Conservation (phyloP, 2,113 vertebrate genomes). For the Cercopithecus mona region DNA sequence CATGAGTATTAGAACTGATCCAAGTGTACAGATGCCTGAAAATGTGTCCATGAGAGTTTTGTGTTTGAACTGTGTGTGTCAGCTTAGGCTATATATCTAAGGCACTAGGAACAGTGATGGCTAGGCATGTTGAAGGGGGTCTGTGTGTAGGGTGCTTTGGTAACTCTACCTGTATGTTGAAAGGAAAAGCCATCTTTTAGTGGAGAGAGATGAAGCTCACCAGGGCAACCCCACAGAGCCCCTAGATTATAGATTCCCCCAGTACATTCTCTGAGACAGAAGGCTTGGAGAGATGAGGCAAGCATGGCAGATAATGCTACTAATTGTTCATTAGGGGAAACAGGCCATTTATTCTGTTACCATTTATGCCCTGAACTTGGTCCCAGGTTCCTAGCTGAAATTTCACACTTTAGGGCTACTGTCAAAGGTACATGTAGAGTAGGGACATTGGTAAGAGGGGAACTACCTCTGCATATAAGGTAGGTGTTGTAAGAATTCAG, state of each 20-base stretch:
- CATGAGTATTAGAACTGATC: neutral
- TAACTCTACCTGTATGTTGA: neutral
- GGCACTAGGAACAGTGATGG: neutral
- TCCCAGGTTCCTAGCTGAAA: constrained; percentile 58
- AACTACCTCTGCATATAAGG: neutral
- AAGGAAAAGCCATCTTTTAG: neutral
- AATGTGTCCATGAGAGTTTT: neutral
- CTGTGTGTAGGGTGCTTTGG: neutral
- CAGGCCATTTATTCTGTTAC: constrained; percentile 63
- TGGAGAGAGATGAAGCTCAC: neutral
- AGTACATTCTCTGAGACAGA: neutral
- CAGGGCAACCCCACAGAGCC: neutral
- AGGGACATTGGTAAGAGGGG: neutral
- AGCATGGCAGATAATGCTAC: neutral
- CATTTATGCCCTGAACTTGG: constrained; percentile 47
- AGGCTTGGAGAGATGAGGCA: neutral
- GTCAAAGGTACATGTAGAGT: neutral
- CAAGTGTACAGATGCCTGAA: neutral
- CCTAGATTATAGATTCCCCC: too few species aligned
- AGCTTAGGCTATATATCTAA: neutral
- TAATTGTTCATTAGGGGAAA: neutral
- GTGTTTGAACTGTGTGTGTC: neutral
- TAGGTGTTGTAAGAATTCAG: neutral
- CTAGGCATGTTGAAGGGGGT: neutral
- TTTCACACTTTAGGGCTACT: constrained; percentile 54